Base-by-base conservation (phyloP, 2,113 vertebrate species). In the Pangasianodon gigas region DNA sequence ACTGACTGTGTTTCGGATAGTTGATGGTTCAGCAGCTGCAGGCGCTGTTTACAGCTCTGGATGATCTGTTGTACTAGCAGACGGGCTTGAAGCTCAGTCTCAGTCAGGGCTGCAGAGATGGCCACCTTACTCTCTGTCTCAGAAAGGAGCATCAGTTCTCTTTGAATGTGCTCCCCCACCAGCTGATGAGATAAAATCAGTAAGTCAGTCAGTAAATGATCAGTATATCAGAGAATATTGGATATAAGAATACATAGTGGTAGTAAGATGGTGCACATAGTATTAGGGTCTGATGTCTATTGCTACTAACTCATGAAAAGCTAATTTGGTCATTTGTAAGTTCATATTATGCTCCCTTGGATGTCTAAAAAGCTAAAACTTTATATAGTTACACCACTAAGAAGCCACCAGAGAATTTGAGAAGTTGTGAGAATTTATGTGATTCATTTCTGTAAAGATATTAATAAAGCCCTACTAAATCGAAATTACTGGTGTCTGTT, bases 1-100 rank as follows among this genome's bases (percentile, higher is more conserved):
- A 94, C 93, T 0, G 91, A 93, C 92, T 96, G 93, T 0, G 92
- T 87, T 19, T 89, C 92, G 88, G 93, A 94, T 88, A 96, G 91
- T 86, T 83, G 94, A 88, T 88, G 91, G 77, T 91, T 93, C 91
- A 95, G 92, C 90, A 95, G 95, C 90, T 96, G 92, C 0, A 98
- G 94, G 1, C 93, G 95, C 65, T 90, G 93, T 91, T 94, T 93
- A 87, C 93, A 95, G 87, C 90, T 91, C 46, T 91, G 84, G 48
- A 94, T 88, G 75, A 96, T 91, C 85, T 91, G 93, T 65, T 94
- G 90, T 2, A 93, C 82, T 51, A 92, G 93, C 21, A 92, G 91
- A 11, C 10, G 16, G 95, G 95, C 9, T 92, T 62, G 32, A 94
- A 94, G 86, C 95, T 93, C 13, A 93, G 93, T 24, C n/a, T 62